phyloP scores from a whole-genome alignment of 2,888 invertebrate species.

The Bhutanitis thaidina region DNA sequence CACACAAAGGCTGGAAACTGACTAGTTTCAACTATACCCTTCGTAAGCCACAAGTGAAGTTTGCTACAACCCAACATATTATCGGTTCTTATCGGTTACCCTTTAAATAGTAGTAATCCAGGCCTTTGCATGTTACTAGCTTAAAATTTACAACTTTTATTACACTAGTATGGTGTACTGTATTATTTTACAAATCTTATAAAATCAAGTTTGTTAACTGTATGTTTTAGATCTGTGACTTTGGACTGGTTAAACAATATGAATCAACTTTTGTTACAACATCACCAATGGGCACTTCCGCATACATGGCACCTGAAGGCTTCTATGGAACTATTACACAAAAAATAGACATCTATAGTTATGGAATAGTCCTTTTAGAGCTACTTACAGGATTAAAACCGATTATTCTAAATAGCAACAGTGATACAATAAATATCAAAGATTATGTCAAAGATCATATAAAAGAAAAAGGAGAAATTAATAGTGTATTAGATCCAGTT shows the following conservation, averaged over 20 bases:
- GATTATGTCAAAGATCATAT: slow-evolving; percentile 73
- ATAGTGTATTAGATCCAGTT: slow-evolving; percentile 74
- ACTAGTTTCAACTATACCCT: too few relatives aligned
- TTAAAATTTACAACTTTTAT: too few relatives aligned
- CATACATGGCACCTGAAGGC: slow-evolving; percentile 89
- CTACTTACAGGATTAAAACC: slow-evolving; percentile 84
- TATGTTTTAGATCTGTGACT: slow-evolving; percentile 84
- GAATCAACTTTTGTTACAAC: slow-evolving; percentile 65
- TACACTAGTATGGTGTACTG: too few relatives aligned
- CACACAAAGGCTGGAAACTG: too few relatives aligned
- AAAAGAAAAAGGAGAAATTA: slow-evolving; percentile 69
- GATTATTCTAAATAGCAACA: slow-evolving; percentile 73
- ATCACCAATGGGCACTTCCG: slow-evolving; percentile 82
- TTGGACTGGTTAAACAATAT: slow-evolving; percentile 84
- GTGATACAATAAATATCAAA: slow-evolving; percentile 63
- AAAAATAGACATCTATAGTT: slow-evolving; percentile 88
- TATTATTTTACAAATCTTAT: too few relatives aligned
- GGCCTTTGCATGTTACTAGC: too few relatives aligned
- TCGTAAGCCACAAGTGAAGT: too few relatives aligned
- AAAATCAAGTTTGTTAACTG: too few relatives aligned
- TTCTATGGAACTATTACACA: slow-evolving; percentile 84
- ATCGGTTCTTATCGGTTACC: too few relatives aligned
- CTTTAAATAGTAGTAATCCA: too few relatives aligned
- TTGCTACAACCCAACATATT: too few relatives aligned
- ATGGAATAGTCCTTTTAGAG: slow-evolving; percentile 87